These are phyloP conservation scores for Archips crataeganus DNA, from an alignment of 2,888 invertebrate genomes.

Conservation along the genomic window DNA sequence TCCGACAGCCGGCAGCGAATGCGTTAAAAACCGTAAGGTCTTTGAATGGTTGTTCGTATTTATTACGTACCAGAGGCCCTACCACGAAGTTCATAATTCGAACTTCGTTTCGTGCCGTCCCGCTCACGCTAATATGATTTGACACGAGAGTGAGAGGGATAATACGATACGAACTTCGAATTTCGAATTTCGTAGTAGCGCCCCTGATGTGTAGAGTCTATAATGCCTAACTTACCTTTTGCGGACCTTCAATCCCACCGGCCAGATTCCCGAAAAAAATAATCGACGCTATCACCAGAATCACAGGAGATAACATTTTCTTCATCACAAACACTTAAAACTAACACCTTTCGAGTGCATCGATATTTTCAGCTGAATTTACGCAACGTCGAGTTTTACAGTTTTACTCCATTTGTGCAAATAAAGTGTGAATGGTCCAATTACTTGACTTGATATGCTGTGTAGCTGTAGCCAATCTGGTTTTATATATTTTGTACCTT, in stretches of 20 bases:
- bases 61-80: too few species aligned
- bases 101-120: too few species aligned
- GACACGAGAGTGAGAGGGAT: too few species aligned
- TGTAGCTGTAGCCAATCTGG: slow-evolving; percentile 17
- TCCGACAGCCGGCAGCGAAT: too few species aligned
- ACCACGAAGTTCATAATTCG: too few species aligned
- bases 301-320: slow-evolving; percentile 42
- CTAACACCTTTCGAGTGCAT: neutral
- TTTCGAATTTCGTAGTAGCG: too few species aligned
- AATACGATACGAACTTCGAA: too few species aligned
- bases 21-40: too few species aligned
- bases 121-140: too few species aligned
- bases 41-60: too few species aligned
- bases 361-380: slow-evolving; percentile 14
- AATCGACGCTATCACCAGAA: slow-evolving; percentile 49
- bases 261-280: slow-evolving; percentile 45
- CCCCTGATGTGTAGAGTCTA: too few species aligned
- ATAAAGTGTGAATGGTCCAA: slow-evolving; percentile 44
- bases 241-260: slow-evolving; percentile 44
- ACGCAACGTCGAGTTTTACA: slow-evolving; percentile 25
- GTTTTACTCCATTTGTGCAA: slow-evolving; percentile 49
- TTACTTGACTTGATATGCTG: slow-evolving; percentile 34
- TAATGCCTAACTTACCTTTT: slow-evolving; percentile 50
- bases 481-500: slow-evolving; percentile 23
- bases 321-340: slow-evolving; percentile 4